Percentiles rank a stretch among this genome's conserved stretches.
phyloP scores from a whole-genome alignment of 23 tunicate genomes.

The Ascidia mentula region DNA sequence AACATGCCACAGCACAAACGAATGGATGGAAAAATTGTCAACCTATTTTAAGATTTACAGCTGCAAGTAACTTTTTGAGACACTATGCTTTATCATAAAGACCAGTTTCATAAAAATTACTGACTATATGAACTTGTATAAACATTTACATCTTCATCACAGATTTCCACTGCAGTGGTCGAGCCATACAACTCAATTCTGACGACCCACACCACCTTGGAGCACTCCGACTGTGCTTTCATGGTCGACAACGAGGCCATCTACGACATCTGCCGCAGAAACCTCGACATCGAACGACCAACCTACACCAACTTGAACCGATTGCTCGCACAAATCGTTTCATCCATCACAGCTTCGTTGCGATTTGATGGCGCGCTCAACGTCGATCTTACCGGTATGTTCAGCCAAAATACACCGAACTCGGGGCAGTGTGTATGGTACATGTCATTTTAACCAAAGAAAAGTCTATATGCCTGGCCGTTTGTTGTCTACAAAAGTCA shows the following conservation, averaged over 20 bases:
- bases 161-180: conserved; percentile 94
- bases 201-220: conserved; percentile 95
- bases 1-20: no score
- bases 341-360: conserved; percentile 92
- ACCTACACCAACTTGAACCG: conserved; percentile 97
- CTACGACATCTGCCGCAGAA: conserved; percentile 98
- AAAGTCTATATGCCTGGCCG: no score
- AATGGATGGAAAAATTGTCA: no score
- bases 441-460: no score
- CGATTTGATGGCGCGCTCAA: conserved; percentile 95
- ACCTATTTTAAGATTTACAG: no score
- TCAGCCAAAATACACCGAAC: no score
- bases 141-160: background rate
- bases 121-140: no score
- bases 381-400: conserved; percentile 85
- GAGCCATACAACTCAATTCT: conserved; percentile 98
- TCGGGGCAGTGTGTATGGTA: no score
- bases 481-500: no score
- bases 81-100: no score
- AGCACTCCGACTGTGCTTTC: conserved; percentile 99
- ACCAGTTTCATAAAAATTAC: no score
- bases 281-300: conserved; percentile 97
- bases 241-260: conserved; percentile 99
- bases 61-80: no score
- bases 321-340: conserved; percentile 84